A percentile compares a stretch with the other conserved stretches of the same genome.
Evolutionary conservation across 2,888 invertebrate genomes (phyloP).

Genomic region (Dysmachus trigonus): DNA sequence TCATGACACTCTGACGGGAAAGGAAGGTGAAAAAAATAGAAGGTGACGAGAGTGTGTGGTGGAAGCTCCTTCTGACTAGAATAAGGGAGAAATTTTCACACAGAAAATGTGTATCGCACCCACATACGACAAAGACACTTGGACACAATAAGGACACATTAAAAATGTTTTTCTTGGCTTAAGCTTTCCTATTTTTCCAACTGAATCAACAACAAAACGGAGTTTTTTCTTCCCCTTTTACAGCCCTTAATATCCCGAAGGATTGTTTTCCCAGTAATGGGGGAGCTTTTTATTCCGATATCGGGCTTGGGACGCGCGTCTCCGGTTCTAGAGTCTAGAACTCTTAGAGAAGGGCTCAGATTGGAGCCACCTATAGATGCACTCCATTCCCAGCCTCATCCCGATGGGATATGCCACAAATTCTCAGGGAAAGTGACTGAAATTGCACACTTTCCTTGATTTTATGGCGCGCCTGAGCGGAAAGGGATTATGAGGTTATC

Average conservation of each 20-base stretch:
- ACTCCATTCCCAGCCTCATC: not conserved
- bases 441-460: slow-evolving; percentile 26
- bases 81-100: slow-evolving; percentile 20
- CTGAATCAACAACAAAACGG: slow-evolving; percentile 39
- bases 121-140: slow-evolving; percentile 29
- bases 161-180: slow-evolving; percentile 39
- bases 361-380: not conserved
- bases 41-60: not conserved
- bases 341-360: not conserved
- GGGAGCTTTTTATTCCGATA: not conserved
- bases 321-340: not conserved
- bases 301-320: not conserved
- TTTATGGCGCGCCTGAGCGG: not conserved
- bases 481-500: slow-evolving; percentile 12
- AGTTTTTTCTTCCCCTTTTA: not conserved
- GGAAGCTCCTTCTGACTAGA: not conserved
- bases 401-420: not conserved
- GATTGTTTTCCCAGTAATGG: not conserved
- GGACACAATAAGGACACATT: slow-evolving; percentile 36
- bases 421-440: slow-evolving; percentile 16
- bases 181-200: slow-evolving; percentile 35
- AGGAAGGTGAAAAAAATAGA: not conserved
- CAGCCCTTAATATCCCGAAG: slow-evolving; percentile 20
- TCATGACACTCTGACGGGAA: not conserved
- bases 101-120: not conserved